Conservation (phyloP, 2,888 invertebrate genomes). For the Gymnosoma rotundatum region DNA sequence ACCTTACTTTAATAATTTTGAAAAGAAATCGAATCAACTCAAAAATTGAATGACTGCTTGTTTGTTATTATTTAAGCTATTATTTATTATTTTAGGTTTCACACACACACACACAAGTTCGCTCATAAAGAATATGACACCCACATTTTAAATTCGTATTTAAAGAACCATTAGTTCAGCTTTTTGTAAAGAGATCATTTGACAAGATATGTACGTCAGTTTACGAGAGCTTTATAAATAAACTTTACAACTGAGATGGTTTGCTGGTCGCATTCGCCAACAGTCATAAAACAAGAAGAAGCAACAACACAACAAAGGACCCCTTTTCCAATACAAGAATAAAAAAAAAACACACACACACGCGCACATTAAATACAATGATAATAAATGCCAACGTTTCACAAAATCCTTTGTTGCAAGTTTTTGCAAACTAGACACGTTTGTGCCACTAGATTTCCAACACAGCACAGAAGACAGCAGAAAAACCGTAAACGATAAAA, state of each 20-base stretch:
- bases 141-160: too few species aligned
- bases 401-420: slow-evolving; percentile 43
- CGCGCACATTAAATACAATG: slow-evolving; percentile 1
- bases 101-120: too few species aligned
- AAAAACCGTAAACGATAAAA: background rate
- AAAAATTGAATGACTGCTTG: background rate
- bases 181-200: slow-evolving; percentile 28
- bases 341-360: background rate
- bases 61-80: too few species aligned
- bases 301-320: slow-evolving; percentile 16
- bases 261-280: background rate
- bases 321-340: background rate
- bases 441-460: slow-evolving; percentile 27
- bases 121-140: too few species aligned
- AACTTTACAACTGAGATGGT: slow-evolving; percentile 28
- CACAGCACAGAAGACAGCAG: background rate
- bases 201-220: slow-evolving; percentile 66
- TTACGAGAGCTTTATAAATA: slow-evolving; percentile 69
- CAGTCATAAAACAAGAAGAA: slow-evolving; percentile 4
- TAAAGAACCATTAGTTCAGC: too few species aligned
- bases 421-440: slow-evolving; percentile 60
- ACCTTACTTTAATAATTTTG: too few species aligned
- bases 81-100: too few species aligned
- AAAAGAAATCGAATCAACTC: too few species aligned
- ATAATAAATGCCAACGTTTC: slow-evolving; percentile 60